Conservation (phyloP, 2,888 invertebrate genomes). For the Scelioninae gen. 2 region DNA sequence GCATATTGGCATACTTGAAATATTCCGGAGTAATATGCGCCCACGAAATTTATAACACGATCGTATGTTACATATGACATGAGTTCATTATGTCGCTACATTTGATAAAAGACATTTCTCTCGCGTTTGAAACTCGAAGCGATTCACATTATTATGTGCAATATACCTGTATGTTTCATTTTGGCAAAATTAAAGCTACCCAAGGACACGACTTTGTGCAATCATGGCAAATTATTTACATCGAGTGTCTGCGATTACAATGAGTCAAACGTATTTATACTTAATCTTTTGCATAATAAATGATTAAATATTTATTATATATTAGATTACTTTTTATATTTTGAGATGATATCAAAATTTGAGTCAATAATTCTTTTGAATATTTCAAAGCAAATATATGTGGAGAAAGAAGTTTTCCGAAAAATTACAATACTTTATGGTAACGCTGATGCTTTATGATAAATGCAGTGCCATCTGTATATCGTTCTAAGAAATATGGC, state of each 20-base stretch:
- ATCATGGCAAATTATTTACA: conserved; percentile 27
- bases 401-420: too few relatives aligned
- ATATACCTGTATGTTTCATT: conserved; percentile 17
- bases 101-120: conserved; percentile 38
- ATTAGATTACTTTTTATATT: too few relatives aligned
- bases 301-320: too few relatives aligned
- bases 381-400: too few relatives aligned
- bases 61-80: conserved; percentile 25
- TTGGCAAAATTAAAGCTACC: conserved; percentile 24
- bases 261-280: neutral
- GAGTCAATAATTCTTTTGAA: too few relatives aligned
- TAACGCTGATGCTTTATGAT: too few relatives aligned
- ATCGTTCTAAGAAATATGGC: too few relatives aligned
- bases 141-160: conserved; percentile 20
- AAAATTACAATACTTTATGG: too few relatives aligned
- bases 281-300: too few relatives aligned
- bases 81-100: conserved; percentile 34
- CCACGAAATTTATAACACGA: conserved; percentile 14
- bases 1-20: conserved; percentile 19
- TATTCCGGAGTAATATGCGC: conserved; percentile 6
- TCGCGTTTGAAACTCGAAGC: conserved; percentile 25
- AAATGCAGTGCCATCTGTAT: too few relatives aligned
- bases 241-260: conserved; percentile 12
- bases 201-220: conserved; percentile 23
- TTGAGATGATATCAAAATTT: too few relatives aligned